These are phyloP conservation scores for Lycodopsis pacificus DNA, from an alignment of 2,797 vertebrate genomes.

Conservation along the genomic window DNA sequence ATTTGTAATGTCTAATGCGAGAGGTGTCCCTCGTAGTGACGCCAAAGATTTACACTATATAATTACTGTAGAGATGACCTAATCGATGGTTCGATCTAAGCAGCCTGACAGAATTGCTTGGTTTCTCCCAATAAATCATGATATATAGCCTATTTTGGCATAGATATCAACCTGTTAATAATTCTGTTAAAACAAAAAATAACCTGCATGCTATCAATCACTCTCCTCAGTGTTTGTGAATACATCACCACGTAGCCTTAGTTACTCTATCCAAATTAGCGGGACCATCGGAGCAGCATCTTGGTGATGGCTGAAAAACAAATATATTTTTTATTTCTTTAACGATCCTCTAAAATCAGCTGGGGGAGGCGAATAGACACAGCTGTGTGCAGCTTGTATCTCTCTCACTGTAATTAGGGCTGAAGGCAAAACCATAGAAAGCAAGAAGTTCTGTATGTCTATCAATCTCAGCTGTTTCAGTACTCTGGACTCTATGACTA, in stretches of 20 bases:
- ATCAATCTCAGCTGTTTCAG: too few species aligned
- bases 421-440: too few species aligned
- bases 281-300: too few species aligned
- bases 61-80: background rate
- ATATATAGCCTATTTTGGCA: background rate
- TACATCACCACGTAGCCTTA: background rate
- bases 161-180: background rate
- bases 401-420: too few species aligned
- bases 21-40: background rate
- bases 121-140: background rate
- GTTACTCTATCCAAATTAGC: background rate
- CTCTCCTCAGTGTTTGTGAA: background rate
- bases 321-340: too few species aligned
- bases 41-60: background rate
- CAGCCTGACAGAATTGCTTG: background rate
- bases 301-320: background rate
- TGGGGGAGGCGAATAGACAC: too few species aligned
- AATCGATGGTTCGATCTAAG: too few species aligned
- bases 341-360: too few species aligned
- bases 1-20: background rate
- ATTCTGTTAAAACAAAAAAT: too few species aligned
- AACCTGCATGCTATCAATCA: background rate
- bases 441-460: too few species aligned
- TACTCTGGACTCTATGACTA: too few species aligned
- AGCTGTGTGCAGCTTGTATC: too few species aligned